Conservation (phyloP, 2,113 vertebrate species). For the Vombatus ursinus region DNA sequence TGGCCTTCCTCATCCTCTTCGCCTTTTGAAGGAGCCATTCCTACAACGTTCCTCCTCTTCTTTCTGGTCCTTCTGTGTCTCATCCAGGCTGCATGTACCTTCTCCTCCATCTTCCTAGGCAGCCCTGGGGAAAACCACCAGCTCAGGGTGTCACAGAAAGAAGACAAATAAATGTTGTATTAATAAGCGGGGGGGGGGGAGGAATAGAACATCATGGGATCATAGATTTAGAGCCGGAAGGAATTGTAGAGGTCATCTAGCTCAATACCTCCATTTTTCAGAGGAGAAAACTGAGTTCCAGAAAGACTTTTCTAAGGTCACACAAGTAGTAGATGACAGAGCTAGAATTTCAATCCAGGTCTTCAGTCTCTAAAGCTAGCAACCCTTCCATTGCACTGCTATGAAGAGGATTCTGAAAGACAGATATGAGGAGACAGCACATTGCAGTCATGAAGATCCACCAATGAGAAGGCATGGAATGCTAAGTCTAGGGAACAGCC, state of each 20-base stretch:
- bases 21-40: background rate
- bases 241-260: background rate
- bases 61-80: background rate
- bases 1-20: background rate
- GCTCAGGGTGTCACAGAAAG: background rate
- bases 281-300: background rate
- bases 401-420: background rate
- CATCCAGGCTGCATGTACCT: background rate
- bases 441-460: background rate
- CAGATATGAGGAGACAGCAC: background rate
- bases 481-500: background rate
- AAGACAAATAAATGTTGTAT: background rate
- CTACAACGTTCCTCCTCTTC: background rate
- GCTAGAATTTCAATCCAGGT: background rate
- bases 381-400: background rate
- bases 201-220: background rate
- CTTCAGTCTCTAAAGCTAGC: background rate
- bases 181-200: background rate
- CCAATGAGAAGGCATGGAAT: background rate
- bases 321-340: background rate
- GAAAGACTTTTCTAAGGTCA: background rate
- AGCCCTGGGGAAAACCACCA: background rate
- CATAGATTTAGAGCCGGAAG: background rate
- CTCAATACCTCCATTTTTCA: background rate
- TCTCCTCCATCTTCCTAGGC: background rate